Evolutionary conservation across 2,113 vertebrate genomes (phyloP).

Genomic region (Gorilla gorilla): DNA sequence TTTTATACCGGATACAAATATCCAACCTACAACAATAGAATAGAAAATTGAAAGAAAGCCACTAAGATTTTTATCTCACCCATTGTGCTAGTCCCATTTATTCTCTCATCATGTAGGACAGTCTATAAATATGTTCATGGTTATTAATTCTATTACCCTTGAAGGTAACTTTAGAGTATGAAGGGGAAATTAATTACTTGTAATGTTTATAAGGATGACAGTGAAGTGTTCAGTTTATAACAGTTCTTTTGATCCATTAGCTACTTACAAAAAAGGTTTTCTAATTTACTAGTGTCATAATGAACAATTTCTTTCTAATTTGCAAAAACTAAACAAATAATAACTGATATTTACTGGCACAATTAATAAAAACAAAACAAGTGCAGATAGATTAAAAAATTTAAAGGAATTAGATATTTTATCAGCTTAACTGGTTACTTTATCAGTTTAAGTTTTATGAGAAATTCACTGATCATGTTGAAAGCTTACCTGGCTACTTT

Average conservation of each 20-base stretch:
- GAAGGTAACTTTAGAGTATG: constrained; percentile 25
- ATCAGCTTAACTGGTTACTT: background rate
- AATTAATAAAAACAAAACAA: constrained; percentile 25
- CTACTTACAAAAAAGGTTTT: background rate
- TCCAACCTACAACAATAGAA: background rate
- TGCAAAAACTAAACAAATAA: background rate
- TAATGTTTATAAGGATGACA: background rate
- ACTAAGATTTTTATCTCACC: background rate
- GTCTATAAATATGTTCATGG: constrained; percentile 32
- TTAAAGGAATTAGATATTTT: constrained; percentile 6
- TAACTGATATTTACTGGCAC: constrained; percentile 14
- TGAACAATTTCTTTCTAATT: background rate
- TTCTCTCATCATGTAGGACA: background rate
- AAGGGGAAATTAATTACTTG: constrained; percentile 22
- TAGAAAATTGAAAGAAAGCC: background rate
- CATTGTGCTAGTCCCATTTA: background rate
- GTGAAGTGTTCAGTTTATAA: background rate
- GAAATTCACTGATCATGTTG: background rate
- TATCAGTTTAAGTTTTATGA: background rate
- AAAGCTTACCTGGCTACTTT: background rate
- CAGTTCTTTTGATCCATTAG: background rate
- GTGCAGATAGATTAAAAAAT: background rate
- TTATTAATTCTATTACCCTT: constrained; percentile 36
- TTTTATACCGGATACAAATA: background rate
- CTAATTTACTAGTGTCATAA: background rate